Base-by-base conservation (phyloP, 2,888 invertebrate species). In the Dioctria linearis region DNA sequence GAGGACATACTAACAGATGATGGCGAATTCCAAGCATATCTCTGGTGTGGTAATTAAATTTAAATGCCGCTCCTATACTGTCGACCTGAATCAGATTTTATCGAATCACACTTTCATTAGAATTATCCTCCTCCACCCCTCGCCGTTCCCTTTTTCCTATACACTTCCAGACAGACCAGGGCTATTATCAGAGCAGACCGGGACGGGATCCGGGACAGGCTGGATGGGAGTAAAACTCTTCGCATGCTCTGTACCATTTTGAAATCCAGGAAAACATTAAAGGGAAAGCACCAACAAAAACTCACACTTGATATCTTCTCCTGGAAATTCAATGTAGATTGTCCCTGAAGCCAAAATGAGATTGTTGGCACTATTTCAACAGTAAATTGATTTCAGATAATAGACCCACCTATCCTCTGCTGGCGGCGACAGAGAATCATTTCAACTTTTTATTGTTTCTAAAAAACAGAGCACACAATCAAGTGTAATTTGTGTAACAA, bases 291-390 rank as follows among this genome's bases (percentile, higher is more conserved):
- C n/a, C 66, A 66, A 43, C 66, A 71, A 71, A 51, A 71, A 51
- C 69, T 9, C 69, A 71, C 54, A 51, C 51, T 71, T 71, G 69
- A 54, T 71, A 71, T 71, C 69, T 49, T 71, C 40, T 13, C 49
- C 51, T 46, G 25, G 49, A 54, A 71, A 71, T 71, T 71, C 69
- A 71, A 71, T 49, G 69, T 71, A 51, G 69, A 71, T 71, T 71
- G 75, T 75, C 59, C 57, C 43, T 75, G 75, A 75, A 59, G 75
- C 75, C 59, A 63, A 78, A 78, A 78, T 63, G 63, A 78, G 78
- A 78, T 63, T 78, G 61, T 78, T 78, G 78, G 78, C 78, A 78
- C 78, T 78, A 78, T 78, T 78, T 78, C 78, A 78, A 78, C 59
- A 78, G 78, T 78, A 78, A 78, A 78, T 78, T 78, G 78, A 78